Conservation (phyloP, 2,888 invertebrate species). For the Fragum fragum region DNA sequence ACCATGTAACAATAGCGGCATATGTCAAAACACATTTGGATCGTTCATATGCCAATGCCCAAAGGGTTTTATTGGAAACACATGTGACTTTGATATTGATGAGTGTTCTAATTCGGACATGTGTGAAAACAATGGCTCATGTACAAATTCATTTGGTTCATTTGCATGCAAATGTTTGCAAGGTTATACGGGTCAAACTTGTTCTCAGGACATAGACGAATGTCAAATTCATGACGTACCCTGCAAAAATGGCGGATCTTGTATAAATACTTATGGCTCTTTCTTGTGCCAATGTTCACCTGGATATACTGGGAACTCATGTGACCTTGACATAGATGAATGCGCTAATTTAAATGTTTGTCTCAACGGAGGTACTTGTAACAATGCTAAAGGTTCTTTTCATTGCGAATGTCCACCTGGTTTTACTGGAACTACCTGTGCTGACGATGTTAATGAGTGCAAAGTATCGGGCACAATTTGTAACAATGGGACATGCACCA, state of each 20-base stretch:
- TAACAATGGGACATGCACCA: slow-evolving; percentile 67
- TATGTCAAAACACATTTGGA: slow-evolving; percentile 19
- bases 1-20: slow-evolving; percentile 24
- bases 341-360: slow-evolving; percentile 26
- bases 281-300: slow-evolving; percentile 58
- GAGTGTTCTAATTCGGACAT: slow-evolving; percentile 23
- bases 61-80: slow-evolving; percentile 12
- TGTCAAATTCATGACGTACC: not conserved
- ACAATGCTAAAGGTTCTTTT: slow-evolving; percentile 53
- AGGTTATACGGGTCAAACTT: slow-evolving; percentile 19
- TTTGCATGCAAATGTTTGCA: slow-evolving; percentile 10
- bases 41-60: slow-evolving; percentile 29
- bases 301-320: slow-evolving; percentile 38
- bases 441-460: slow-evolving; percentile 68
- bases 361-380: slow-evolving; percentile 45
- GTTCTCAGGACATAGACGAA: slow-evolving; percentile 59
- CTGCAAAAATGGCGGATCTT: slow-evolving; percentile 39
- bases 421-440: slow-evolving; percentile 64
- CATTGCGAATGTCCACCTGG: slow-evolving; percentile 63
- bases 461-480: slow-evolving; percentile 48
- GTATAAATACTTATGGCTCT: slow-evolving; percentile 37
- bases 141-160: slow-evolving; percentile 19
- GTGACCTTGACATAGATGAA: slow-evolving; percentile 30
- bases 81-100: slow-evolving; percentile 30
- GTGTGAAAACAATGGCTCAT: slow-evolving; percentile 31